Evolutionary conservation across 1,140 invertebrate genomes (phyloP), one percentile per base, ranked within the genome.

Genomic region (Neodiprion virginianus): DNA sequence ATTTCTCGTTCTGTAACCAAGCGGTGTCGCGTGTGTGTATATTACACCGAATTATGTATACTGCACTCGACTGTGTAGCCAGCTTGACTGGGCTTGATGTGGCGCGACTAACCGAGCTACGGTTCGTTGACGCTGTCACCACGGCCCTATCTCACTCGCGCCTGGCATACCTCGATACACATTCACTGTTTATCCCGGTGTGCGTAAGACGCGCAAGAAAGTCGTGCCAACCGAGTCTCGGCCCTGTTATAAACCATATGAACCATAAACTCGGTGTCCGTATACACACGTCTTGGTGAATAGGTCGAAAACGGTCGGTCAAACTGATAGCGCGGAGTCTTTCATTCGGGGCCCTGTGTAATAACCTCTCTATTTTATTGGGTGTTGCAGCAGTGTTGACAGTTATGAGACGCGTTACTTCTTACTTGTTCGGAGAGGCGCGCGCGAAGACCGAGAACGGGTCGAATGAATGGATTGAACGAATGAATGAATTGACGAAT

Each of bases 61-160:
- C 53, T 61, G 53, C 53, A 61, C n/a, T 12, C n/a, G 53, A 61
- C n/a, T 12, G 53, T 61, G 11, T 61, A 61, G 53, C 53, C 28
- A 40, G 28, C 28, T 40, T 61, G 53, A 61, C 53, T 61, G 53
- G 79, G 84, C 81, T 84, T 87, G 86, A 87, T 86, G 84, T 86
- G 80, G 81, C 87, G 86, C 85, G 85, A 88, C 86, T 84, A 88
- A 86, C 83, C 82, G 82, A 84, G 82, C 84, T 84, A 88, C 85
- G 87, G 81, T 84, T 88, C 86, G 86, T 88, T 88, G 81, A 77
- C 79, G 81, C 85, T 88, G 87, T 88, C 85, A 87, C 82, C 85
- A 77, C 77, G 71, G 69, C 75, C 77, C 79, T 86, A 83, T 86
- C 84, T 87, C 85, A 82, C 84, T 86, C 80, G 74, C 76, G 76